Percentiles rank a stretch among this genome's conserved stretches.
Evolutionary conservation across 1,140 invertebrate species (phyloP).

Genomic region (Anagrus nilaparvatae): DNA sequence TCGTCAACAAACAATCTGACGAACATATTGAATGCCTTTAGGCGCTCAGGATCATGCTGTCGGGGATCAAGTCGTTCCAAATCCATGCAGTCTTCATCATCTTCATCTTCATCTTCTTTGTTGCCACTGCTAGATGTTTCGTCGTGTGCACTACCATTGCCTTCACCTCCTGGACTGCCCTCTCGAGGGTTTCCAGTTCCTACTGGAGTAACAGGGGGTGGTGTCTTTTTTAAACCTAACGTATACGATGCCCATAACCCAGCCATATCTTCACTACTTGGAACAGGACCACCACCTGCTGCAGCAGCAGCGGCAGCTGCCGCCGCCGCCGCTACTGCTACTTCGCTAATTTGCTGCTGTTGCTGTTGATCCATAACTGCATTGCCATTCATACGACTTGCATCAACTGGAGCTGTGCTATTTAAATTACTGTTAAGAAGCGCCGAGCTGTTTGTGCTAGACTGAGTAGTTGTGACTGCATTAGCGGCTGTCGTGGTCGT

Average conservation of each 20-base stretch:
- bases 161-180: slow-evolving; percentile 49
- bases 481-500: slow-evolving; percentile 40
- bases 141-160: slow-evolving; percentile 69
- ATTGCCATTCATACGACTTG: background rate
- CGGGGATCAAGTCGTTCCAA: slow-evolving; percentile 80
- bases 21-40: slow-evolving; percentile 98
- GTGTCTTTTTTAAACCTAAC: slow-evolving; percentile 52
- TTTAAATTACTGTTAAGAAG: too few relatives aligned
- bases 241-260: slow-evolving; percentile 70
- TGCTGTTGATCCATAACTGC: background rate
- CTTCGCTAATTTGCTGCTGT: slow-evolving; percentile 23
- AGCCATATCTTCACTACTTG: slow-evolving; percentile 60
- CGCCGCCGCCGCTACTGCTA: slow-evolving; percentile 13
- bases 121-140: slow-evolving; percentile 82
- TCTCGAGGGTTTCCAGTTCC: slow-evolving; percentile 41
- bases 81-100: slow-evolving; percentile 73
- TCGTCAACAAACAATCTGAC: slow-evolving; percentile 94
- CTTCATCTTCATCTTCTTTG: slow-evolving; percentile 90
- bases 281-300: slow-evolving; percentile 32
- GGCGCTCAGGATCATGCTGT: slow-evolving; percentile 85
- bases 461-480: slow-evolving; percentile 33
- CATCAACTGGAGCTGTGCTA: too few relatives aligned
- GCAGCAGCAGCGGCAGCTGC: slow-evolving; percentile 14
- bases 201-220: slow-evolving; percentile 49
- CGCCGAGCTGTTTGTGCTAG: background rate